Percentiles rank a stretch among this genome's conserved stretches.
These are phyloP conservation scores for Protophormia terraenovae DNA, from an alignment of 2,888 invertebrate species.

Conservation along the genomic window DNA sequence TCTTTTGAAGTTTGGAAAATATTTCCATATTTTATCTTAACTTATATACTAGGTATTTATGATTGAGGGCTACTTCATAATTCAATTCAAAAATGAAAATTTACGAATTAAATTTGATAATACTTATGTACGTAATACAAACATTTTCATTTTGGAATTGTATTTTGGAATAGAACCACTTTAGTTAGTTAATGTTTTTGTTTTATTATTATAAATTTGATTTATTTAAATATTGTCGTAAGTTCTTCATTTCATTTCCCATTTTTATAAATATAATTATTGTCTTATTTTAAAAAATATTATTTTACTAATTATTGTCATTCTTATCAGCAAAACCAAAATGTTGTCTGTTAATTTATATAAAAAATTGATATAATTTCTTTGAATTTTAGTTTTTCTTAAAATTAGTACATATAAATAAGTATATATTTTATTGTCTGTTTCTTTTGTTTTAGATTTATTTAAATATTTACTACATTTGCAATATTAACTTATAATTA, in stretches of 20 bases:
- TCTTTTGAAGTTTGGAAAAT: constrained; percentile 16
- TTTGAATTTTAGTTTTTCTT: background rate
- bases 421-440: constrained; percentile 32
- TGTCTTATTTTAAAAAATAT: constrained; percentile 54
- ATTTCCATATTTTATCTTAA: background rate
- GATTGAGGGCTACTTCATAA: too few relatives aligned
- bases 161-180: too few relatives aligned
- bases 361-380: background rate
- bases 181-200: background rate
- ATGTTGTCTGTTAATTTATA: background rate
- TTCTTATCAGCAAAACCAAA: constrained; percentile 47
- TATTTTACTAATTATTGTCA: constrained; percentile 54
- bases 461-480: background rate
- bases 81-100: too few relatives aligned
- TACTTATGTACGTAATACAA: too few relatives aligned
- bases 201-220: constrained; percentile 1
- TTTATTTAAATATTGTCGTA: constrained; percentile 37
- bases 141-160: too few relatives aligned
- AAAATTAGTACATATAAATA: background rate
- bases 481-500: background rate
- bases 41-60: too few relatives aligned
- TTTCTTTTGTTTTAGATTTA: background rate
- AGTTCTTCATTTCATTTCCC: constrained; percentile 14
- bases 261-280: constrained; percentile 34
- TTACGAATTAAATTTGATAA: too few relatives aligned